Conservation (phyloP, 2,888 invertebrate species). For the Lordiphosa andalusiaca region DNA sequence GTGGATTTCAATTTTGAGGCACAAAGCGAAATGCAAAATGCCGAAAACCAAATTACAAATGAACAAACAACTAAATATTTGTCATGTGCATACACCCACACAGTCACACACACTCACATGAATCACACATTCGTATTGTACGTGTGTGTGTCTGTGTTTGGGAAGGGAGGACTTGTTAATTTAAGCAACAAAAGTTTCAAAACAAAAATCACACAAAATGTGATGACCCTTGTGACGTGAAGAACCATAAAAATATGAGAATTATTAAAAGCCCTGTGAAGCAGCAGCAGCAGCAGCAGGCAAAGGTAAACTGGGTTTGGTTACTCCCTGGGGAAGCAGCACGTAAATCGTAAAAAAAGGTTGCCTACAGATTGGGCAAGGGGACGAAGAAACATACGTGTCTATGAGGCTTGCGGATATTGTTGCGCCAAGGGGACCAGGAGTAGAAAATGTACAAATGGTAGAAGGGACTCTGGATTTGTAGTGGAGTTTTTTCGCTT, state of each 20-base stretch:
- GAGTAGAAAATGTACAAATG: slow-evolving; percentile 3
- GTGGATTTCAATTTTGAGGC: slow-evolving; percentile 42
- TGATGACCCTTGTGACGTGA: slow-evolving; percentile 45
- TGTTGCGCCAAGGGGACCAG: slow-evolving; percentile 1
- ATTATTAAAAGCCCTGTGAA: slow-evolving; percentile 59
- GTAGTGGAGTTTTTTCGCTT: slow-evolving; percentile 6
- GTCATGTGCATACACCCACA: slow-evolving; percentile 19
- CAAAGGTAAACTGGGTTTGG: slow-evolving; percentile 11
- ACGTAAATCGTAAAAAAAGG: slow-evolving; percentile 73
- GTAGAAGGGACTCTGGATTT: slow-evolving; percentile 1
- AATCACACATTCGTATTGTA: slow-evolving; percentile 5
- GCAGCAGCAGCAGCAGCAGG: not conserved
- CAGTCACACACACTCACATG: slow-evolving; percentile 1
- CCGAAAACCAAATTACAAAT: slow-evolving; percentile 41
- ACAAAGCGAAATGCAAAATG: slow-evolving; percentile 44
- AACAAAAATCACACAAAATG: slow-evolving; percentile 59
- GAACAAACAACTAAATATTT: slow-evolving; percentile 57
- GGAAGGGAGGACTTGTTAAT: slow-evolving; percentile 52
- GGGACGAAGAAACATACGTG: slow-evolving; percentile 34
- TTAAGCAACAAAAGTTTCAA: slow-evolving; percentile 66
- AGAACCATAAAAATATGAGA: slow-evolving; percentile 68
- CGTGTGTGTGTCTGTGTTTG: slow-evolving; percentile 3
- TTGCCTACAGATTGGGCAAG: slow-evolving; percentile 44
- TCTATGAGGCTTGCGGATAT: slow-evolving; percentile 40
- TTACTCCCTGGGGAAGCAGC: slow-evolving; percentile 58